A percentile compares a stretch with the other conserved stretches of the same genome.
Conservation (phyloP, 2,797 vertebrate species). For the Myotis myotis region DNA sequence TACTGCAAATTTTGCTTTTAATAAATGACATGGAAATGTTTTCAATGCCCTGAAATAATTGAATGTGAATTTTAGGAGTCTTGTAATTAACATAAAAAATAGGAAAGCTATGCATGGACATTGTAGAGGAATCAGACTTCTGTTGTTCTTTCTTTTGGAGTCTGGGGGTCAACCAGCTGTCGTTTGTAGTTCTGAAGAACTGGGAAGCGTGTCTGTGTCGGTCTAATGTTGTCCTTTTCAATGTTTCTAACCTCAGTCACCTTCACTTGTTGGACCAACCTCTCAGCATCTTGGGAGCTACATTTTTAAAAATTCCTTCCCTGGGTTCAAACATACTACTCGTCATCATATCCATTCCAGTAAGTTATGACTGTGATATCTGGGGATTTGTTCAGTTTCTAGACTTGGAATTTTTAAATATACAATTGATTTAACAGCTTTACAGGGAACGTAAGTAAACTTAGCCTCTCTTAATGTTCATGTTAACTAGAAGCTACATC, state of each 20-base stretch:
- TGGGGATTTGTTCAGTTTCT: background rate
- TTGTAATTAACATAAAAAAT: background rate
- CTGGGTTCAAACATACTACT: background rate
- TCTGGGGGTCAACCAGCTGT: background rate
- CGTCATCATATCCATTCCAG: background rate
- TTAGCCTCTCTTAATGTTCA: background rate
- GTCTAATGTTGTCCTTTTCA: background rate
- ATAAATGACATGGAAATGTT: background rate
- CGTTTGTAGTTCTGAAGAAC: background rate
- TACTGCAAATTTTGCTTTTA: background rate
- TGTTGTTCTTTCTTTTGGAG: background rate
- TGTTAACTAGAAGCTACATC: background rate
- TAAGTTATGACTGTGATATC: background rate
- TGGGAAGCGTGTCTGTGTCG: background rate
- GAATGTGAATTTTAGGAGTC: conserved; percentile 2
- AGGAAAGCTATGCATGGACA: background rate
- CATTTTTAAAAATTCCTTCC: background rate
- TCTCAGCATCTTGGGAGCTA: background rate
- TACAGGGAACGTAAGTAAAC: background rate
- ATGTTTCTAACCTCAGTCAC: background rate
- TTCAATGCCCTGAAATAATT: background rate
- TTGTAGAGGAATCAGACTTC: background rate
- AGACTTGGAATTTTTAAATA: background rate
- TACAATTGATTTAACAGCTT: background rate
- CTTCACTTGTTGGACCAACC: background rate